A percentile compares a stretch with the other conserved stretches of the same genome.
Conservation (phyloP, 2,888 invertebrate species). For the Aradus depressus region DNA sequence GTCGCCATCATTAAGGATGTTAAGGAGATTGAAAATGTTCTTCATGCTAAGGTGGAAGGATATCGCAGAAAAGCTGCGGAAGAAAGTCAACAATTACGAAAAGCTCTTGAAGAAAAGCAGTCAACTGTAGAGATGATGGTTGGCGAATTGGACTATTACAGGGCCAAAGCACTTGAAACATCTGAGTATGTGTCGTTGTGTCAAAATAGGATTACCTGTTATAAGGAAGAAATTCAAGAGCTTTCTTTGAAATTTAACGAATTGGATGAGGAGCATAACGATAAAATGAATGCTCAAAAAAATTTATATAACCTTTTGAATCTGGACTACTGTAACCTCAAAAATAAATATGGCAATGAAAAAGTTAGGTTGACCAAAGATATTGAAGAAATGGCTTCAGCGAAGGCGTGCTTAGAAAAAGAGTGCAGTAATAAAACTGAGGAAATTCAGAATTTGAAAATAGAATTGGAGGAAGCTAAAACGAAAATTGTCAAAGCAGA, state of each 20-base stretch:
- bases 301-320: conserved; percentile 13
- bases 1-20: conserved; percentile 21
- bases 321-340: conserved; percentile 13
- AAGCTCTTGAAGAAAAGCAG: conserved; percentile 23
- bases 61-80: conserved; percentile 23
- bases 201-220: conserved; percentile 14
- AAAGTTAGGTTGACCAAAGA: conserved; percentile 1
- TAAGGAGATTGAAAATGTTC: conserved; percentile 21
- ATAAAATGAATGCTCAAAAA: conserved; percentile 24
- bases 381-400: not conserved
- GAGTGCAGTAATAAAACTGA: not conserved
- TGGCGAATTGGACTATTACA: conserved; percentile 21
- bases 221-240: conserved; percentile 21
- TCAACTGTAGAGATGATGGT: conserved; percentile 21
- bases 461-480: conserved; percentile 2
- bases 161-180: conserved; percentile 21
- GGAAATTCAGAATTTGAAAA: conserved; percentile 11
- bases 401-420: conserved; percentile 8
- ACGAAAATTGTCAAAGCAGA: conserved; percentile 4
- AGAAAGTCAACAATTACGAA: conserved; percentile 21
- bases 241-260: conserved; percentile 19
- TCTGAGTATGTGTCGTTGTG: conserved; percentile 14
- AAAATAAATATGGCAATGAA: conserved; percentile 2
- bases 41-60: conserved; percentile 24
- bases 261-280: conserved; percentile 18